Evolutionary conservation across 2,113 vertebrate species (phyloP).

Genomic region (Etia nguti): DNA sequence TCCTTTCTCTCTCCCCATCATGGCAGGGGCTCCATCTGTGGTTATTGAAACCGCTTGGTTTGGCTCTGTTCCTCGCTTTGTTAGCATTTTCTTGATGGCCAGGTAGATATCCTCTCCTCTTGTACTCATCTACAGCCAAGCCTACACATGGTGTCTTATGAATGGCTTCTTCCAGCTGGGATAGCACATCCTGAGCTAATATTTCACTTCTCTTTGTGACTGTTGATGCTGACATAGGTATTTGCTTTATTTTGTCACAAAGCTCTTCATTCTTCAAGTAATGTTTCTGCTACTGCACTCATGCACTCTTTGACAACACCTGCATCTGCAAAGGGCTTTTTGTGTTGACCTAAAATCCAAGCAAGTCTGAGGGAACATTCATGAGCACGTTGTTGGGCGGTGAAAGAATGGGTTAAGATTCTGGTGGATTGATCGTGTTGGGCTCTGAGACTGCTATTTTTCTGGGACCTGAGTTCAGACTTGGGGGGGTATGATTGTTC

Average conservation of each 20-base stretch:
- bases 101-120: background rate
- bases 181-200: background rate
- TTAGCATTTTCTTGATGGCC: background rate
- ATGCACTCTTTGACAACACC: background rate
- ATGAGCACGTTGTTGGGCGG: background rate
- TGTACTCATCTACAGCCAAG: background rate
- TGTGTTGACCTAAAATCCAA: background rate
- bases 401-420: background rate
- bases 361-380: background rate
- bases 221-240: background rate
- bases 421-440: too few relatives aligned
- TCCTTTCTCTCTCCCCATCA: too few relatives aligned
- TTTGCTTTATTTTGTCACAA: too few relatives aligned
- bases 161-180: background rate
- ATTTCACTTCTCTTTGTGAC: background rate
- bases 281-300: background rate
- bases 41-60: background rate
- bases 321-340: background rate
- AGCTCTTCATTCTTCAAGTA: background rate
- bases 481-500: too few relatives aligned
- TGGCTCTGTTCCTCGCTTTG: background rate
- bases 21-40: too few relatives aligned
- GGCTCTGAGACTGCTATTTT: too few relatives aligned
- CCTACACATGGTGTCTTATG: background rate
- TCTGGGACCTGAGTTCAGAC: too few relatives aligned